Percentiles rank a stretch among this genome's conserved stretches.
Evolutionary conservation across 64 coral and sea anemone genomes (phyloP).

Genomic region (Porites australiensis): DNA sequence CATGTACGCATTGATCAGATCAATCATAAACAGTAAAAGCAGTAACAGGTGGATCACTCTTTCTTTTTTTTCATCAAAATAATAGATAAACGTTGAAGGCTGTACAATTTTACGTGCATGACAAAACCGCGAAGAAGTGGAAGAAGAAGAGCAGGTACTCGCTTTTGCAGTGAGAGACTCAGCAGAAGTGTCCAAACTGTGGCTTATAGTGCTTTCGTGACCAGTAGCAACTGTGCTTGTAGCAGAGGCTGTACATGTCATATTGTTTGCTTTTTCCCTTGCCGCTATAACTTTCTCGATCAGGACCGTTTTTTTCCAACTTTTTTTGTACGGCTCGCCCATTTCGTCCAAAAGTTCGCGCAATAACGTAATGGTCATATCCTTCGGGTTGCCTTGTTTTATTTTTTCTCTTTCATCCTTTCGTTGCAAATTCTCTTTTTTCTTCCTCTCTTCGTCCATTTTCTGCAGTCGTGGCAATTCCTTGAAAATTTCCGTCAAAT

Average conservation of each 20-base stretch:
- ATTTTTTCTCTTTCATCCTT: not conserved
- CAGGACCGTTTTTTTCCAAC: conserved; percentile 12
- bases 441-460: conserved; percentile 9
- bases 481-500: not conserved
- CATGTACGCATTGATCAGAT: not conserved
- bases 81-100: conserved; percentile 6
- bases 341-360: conserved; percentile 12
- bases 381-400: not conserved
- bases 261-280: conserved; percentile 7
- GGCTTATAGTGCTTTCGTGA: too few species aligned
- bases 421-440: not conserved
- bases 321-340: conserved; percentile 27
- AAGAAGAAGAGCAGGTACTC: not conserved
- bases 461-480: not conserved
- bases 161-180: not conserved
- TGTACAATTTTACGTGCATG: not conserved
- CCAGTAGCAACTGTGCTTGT: too few species aligned
- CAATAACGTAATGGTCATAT: not conserved
- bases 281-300: conserved; percentile 18
- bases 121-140: conserved; percentile 6
- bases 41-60: conserved; percentile 5
- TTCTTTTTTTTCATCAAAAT: conserved; percentile 58
- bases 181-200: too few species aligned
- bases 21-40: not conserved
- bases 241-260: not conserved